These are phyloP conservation scores for Ladona fulva DNA, from an alignment of 1,140 invertebrate genomes.

Conservation along the genomic window DNA sequence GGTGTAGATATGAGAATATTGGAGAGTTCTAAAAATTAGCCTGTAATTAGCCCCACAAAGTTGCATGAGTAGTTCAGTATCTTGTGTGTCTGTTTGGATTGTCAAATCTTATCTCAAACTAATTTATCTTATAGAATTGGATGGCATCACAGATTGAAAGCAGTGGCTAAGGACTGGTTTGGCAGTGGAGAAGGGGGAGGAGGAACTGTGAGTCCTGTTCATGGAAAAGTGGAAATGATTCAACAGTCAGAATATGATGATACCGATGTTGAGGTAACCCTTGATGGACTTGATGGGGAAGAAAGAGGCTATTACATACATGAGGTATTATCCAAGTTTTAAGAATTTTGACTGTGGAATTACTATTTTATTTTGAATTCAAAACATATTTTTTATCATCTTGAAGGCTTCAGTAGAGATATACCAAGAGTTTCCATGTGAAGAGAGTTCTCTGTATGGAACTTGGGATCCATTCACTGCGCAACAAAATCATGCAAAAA, in stretches of 20 bases:
- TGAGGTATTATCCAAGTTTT: slow-evolving; percentile 43
- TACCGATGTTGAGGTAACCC: slow-evolving; percentile 65
- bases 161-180: slow-evolving; percentile 78
- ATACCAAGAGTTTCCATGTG: slow-evolving; percentile 81
- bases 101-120: no score
- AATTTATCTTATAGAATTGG: no score
- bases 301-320: slow-evolving; percentile 73
- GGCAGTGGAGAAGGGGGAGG: slow-evolving; percentile 52
- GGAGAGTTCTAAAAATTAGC: no score
- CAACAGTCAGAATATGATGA: slow-evolving; percentile 79
- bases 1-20: no score
- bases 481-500: slow-evolving; percentile 52
- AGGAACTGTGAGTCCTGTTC: slow-evolving; percentile 38
- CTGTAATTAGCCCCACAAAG: no score
- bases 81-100: no score
- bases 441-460: slow-evolving; percentile 65
- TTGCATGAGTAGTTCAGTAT: no score
- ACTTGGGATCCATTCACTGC: slow-evolving; percentile 74
- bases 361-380: neutral
- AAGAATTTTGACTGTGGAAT: slow-evolving; percentile 3
- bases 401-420: slow-evolving; percentile 64
- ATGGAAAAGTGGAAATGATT: slow-evolving; percentile 67
- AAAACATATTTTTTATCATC: slow-evolving; percentile 22
- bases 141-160: slow-evolving; percentile 66
- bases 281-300: slow-evolving; percentile 56